Percentiles rank a stretch among this genome's conserved stretches.
Conservation (phyloP, 2,113 vertebrate genomes). For the Trichomycterus rosablanca region DNA sequence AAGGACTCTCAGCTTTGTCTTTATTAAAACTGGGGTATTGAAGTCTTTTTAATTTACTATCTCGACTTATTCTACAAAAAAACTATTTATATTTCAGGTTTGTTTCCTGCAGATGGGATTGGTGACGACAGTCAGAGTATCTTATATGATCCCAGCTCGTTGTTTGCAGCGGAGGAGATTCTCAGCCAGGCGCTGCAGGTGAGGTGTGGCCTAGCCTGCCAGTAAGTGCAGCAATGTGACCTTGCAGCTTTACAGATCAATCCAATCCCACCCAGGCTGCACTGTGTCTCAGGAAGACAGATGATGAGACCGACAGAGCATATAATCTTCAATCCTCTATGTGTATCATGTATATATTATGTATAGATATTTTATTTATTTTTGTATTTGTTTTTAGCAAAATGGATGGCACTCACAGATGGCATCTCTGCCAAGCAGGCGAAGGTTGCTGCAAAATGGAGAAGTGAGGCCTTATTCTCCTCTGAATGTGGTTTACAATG, state of each 20-base stretch:
- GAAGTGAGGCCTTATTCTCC: slow-evolving; percentile 68
- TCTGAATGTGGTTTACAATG: slow-evolving; percentile 76
- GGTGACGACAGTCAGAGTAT: slow-evolving; percentile 11
- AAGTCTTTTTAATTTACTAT: too few species aligned
- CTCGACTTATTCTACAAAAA: too few species aligned
- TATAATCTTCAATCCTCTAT: too few species aligned
- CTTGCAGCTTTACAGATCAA: slow-evolving; percentile 31
- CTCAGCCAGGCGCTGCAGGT: slow-evolving; percentile 48
- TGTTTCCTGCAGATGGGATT: slow-evolving; percentile 34
- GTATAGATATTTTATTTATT: not conserved
- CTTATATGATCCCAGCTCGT: slow-evolving; percentile 11
- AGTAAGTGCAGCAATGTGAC: slow-evolving; percentile 26
- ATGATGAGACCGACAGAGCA: too few species aligned
- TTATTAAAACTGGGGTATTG: too few species aligned
- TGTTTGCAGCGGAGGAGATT: slow-evolving; percentile 27
- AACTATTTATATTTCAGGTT: not conserved
- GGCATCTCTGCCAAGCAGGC: slow-evolving; percentile 54
- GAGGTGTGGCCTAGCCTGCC: slow-evolving; percentile 12
- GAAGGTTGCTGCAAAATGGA: slow-evolving; percentile 64
- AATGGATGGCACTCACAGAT: slow-evolving; percentile 59
- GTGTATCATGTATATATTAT: too few species aligned
- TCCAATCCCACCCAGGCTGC: slow-evolving; percentile 26
- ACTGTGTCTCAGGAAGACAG: slow-evolving; percentile 20
- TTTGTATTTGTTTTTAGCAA: slow-evolving; percentile 69
- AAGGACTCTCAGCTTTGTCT: too few species aligned